A percentile compares a stretch with the other conserved stretches of the same genome.
These are phyloP conservation scores for Oryzias curvinotus DNA, from an alignment of 2,113 vertebrate species.

Conservation along the genomic window DNA sequence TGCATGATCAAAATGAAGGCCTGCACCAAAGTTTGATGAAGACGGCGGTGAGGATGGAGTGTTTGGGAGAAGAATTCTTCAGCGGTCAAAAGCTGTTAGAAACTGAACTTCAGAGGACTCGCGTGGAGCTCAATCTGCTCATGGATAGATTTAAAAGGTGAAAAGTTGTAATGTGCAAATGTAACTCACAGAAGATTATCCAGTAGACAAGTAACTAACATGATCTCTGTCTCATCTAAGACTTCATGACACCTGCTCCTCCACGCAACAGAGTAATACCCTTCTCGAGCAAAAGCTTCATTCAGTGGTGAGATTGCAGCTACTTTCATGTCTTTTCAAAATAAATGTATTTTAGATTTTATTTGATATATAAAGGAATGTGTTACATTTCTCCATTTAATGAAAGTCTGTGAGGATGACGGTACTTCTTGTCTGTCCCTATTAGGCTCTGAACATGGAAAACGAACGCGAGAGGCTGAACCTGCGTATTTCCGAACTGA, in stretches of 20 bases:
- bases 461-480: slow-evolving; percentile 74
- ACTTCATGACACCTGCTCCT: slow-evolving; percentile 74
- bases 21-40: slow-evolving; percentile 68
- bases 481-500: slow-evolving; percentile 71
- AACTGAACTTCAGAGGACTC: slow-evolving; percentile 72
- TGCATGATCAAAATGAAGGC: slow-evolving; percentile 72
- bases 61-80: slow-evolving; percentile 74
- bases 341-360: neutral
- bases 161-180: neutral
- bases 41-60: slow-evolving; percentile 72
- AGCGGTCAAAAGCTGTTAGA: slow-evolving; percentile 74
- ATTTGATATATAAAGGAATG: neutral
- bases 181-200: too few relatives aligned
- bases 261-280: slow-evolving; percentile 70
- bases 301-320: slow-evolving; percentile 69
- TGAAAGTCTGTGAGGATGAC: neutral
- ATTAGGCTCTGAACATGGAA: slow-evolving; percentile 72
- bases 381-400: neutral
- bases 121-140: slow-evolving; percentile 67
- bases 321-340: neutral
- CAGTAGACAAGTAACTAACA: neutral
- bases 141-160: slow-evolving; percentile 76
- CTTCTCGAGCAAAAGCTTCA: slow-evolving; percentile 73
- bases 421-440: slow-evolving; percentile 10
- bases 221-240: slow-evolving; percentile 51